Base-by-base conservation (phyloP, 2,113 vertebrate species). In the Aegithalos caudatus region DNA sequence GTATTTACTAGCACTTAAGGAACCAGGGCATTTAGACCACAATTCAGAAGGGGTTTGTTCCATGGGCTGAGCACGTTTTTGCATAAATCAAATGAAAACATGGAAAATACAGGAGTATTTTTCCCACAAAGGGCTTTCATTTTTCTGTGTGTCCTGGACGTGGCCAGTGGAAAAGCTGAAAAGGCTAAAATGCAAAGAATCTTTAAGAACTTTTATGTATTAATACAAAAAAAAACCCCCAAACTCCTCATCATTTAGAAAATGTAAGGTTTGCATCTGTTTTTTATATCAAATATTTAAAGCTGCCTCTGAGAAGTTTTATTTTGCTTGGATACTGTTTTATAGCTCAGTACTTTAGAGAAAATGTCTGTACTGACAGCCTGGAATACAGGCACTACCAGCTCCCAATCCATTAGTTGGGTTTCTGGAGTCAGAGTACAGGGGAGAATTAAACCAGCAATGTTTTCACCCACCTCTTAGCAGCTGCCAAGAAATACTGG, bases 31-130 rank as follows among this genome's bases (percentile, higher is more conserved):
- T 44, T 71, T 78, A 93, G 17, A 76, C 67, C 65, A 38, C 62
- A 76, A 66, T 53, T 88, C 79, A 81, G 54, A 65, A 54, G 88
- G 88, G 90, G 61, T 24, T 91, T 94, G 76, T 94, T 96, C 84
- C 37, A n/a, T 42, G 67, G 37, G n/a, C 60, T 88, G 69, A 90
- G 76, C 31, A 81, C 0, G 0, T 64, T 95, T 93, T 85, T 81
- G 66, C 48, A 67, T 79, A 78, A 89, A 91, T 91, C 60, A 78
- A 77, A 92, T 50, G 12, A 92, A 92, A 92, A 89, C 42, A 79
- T 71, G 47, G 65, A 93, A 92, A 92, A 86, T 31, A 40, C 12
- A 56, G 57, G n/a, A 50, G 11, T 67, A 33, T 91, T 86, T 93
- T 81, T 65, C 67, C 71, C 53, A 62, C 22, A 76, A 80, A 66